A percentile compares a stretch with the other conserved stretches of the same genome.
Evolutionary conservation across 2,797 vertebrate genomes (phyloP).

Genomic region (Apodemus agrarius): DNA sequence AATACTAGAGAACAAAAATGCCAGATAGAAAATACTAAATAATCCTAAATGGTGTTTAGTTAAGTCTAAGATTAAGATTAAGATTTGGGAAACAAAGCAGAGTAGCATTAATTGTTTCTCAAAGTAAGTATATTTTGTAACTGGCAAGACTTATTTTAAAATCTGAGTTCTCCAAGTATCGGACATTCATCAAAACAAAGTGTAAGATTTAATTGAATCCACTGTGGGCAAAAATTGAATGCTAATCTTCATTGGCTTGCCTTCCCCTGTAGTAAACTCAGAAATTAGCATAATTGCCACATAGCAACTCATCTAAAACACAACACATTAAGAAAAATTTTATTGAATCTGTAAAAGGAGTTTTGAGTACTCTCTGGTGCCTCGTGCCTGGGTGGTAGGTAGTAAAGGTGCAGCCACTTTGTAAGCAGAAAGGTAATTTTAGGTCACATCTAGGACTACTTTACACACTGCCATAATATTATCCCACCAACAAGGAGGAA

Average conservation of each 20-base stretch:
- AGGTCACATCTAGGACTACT: slow-evolving; percentile 25
- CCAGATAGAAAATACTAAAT: slow-evolving; percentile 40
- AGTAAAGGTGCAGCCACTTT: slow-evolving; percentile 5
- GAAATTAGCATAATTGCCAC: slow-evolving; percentile 17
- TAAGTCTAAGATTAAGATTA: slow-evolving; percentile 60
- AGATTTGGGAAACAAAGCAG: slow-evolving; percentile 49
- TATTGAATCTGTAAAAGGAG: slow-evolving; percentile 20
- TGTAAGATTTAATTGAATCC: slow-evolving; percentile 57
- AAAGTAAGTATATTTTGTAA: slow-evolving; percentile 47
- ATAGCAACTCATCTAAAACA: slow-evolving; percentile 53
- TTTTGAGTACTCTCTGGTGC: slow-evolving; percentile 23
- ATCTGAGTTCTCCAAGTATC: slow-evolving; percentile 50
- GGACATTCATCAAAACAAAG: slow-evolving; percentile 55
- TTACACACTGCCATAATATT: not conserved
- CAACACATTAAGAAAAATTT: slow-evolving; percentile 1
- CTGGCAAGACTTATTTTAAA: slow-evolving; percentile 51
- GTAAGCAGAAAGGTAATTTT: slow-evolving; percentile 36
- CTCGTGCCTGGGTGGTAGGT: not conserved
- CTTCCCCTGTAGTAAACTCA: slow-evolving; percentile 16
- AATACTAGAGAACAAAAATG: slow-evolving; percentile 23
- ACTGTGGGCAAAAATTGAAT: slow-evolving; percentile 5
- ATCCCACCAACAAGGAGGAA: slow-evolving; percentile 22
- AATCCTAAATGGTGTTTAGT: slow-evolving; percentile 36
- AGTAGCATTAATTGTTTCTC: slow-evolving; percentile 59
- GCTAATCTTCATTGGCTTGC: slow-evolving; percentile 17